phyloP scores from a whole-genome alignment of 2,113 vertebrate species.

The cattle (Bos taurus) region ARS-UCD2.0 NC_037329.1:48384501-48385000 shows the following conservation, averaged over 20 bases:
- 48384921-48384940: conserved; percentile 16
- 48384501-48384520: neutral
- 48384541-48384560: conserved; percentile 3
- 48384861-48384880: conserved; percentile 23
- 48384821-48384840: neutral
- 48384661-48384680: neutral
- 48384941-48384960: neutral
- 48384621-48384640: neutral
- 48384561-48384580: neutral
- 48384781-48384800: neutral
- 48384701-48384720: neutral
- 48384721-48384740: neutral
- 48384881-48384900: neutral
- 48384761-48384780: neutral
- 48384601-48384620: neutral
- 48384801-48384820: neutral
- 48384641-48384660: neutral
- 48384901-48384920: conserved; percentile 15
- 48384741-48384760: neutral
- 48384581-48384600: neutral
- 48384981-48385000: neutral
- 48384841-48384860: neutral
- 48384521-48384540: neutral
- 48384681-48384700: neutral
- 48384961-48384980: neutral